Percentiles rank a stretch among this genome's conserved stretches.
These are phyloP conservation scores for Elymnias hypermnestra DNA, from an alignment of 1,140 invertebrate species.

Conservation along the genomic window DNA sequence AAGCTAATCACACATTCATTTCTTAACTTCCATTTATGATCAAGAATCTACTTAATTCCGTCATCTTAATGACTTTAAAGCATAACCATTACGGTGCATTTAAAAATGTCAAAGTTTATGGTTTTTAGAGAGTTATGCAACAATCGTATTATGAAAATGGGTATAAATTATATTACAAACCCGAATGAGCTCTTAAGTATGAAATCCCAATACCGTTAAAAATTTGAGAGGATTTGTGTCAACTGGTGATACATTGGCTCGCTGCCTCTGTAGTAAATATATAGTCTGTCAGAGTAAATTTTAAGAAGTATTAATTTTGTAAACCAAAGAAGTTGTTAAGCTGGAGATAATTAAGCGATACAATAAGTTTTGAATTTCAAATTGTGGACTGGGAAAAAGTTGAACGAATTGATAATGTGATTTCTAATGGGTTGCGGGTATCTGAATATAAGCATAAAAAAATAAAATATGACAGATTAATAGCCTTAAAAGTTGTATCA, in stretches of 20 bases:
- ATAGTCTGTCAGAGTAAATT: constrained; percentile 16
- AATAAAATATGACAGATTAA: too few species aligned
- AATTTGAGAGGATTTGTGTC: constrained; percentile 66
- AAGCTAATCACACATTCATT: constrained; percentile 3
- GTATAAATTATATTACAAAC: constrained; percentile 47
- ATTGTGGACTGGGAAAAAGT: constrained; percentile 1
- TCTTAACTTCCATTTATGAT: constrained; percentile 1
- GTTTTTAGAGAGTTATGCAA: constrained; percentile 36
- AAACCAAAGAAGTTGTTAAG: constrained; percentile 12
- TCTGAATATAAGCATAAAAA: too few species aligned
- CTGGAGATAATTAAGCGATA: constrained; percentile 5
- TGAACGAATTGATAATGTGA: too few species aligned
- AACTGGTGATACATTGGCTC: constrained; percentile 49
- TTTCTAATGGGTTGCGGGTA: too few species aligned
- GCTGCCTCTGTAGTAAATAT: constrained; percentile 23
- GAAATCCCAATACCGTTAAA: constrained; percentile 57
- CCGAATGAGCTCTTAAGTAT: constrained; percentile 33
- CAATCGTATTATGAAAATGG: constrained; percentile 44
- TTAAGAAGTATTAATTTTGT: constrained; percentile 13
- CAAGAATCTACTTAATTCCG: neutral
- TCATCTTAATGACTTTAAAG: neutral
- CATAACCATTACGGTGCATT: constrained; percentile 13
- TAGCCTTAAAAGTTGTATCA: too few species aligned
- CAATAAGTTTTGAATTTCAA: constrained; percentile 7
- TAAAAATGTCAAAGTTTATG: constrained; percentile 18